These are phyloP conservation scores for Torymus aiolomorphi DNA, from an alignment of 2,888 invertebrate species.

Conservation along the genomic window DNA sequence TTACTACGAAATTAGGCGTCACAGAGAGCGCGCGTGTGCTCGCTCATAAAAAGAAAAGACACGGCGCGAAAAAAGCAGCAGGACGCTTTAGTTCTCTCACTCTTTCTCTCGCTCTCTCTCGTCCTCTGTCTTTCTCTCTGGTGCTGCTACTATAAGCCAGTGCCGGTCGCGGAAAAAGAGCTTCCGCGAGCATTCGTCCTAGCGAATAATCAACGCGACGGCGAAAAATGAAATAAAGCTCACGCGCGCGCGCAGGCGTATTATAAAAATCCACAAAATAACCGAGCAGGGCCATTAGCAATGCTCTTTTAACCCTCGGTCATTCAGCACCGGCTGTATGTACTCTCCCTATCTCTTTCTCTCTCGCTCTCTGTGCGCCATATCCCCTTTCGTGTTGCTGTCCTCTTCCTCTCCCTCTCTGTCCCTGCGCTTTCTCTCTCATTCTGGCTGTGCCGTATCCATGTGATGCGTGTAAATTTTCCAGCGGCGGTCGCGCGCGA, in stretches of 20 bases:
- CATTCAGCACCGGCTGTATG: slow-evolving; percentile 68
- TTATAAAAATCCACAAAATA: slow-evolving; percentile 76
- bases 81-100: no score
- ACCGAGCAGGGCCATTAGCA: slow-evolving; percentile 75
- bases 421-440: not conserved
- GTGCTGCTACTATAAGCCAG: no score
- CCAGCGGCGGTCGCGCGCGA: slow-evolving; percentile 72
- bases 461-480: slow-evolving; percentile 75
- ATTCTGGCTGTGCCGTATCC: slow-evolving; percentile 42
- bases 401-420: not conserved
- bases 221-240: slow-evolving; percentile 52
- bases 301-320: slow-evolving; percentile 75
- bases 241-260: slow-evolving; percentile 60
- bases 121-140: not conserved
- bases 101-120: no score
- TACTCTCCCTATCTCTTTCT: slow-evolving; percentile 31
- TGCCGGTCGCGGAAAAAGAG: slow-evolving; percentile 1
- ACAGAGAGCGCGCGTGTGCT: no score
- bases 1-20: no score
- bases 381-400: no score
- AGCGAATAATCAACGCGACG: slow-evolving; percentile 44
- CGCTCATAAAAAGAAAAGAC: no score
- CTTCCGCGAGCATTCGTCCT: not conserved
- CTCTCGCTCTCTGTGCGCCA: slow-evolving; percentile 5
- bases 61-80: no score